phyloP scores from a whole-genome alignment of 2,797 vertebrate genomes.

The Scolopax bukidnonensis region DNA sequence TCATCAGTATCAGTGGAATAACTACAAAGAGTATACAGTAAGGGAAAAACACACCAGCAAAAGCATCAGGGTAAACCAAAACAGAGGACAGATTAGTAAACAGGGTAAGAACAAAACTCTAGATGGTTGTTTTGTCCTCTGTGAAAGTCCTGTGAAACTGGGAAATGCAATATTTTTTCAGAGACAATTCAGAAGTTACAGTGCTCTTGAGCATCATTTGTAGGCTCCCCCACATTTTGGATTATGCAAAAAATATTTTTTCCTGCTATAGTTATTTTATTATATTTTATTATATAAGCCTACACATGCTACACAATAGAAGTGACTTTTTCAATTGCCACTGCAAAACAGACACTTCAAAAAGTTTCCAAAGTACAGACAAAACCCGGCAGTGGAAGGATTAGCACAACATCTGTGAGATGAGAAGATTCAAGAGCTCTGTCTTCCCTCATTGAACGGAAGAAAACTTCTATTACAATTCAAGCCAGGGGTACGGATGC shows the following conservation, averaged over 20 bases:
- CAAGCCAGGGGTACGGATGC: background rate
- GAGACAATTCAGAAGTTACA: background rate
- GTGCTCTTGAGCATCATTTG: background rate
- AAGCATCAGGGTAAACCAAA: background rate
- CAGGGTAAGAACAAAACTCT: background rate
- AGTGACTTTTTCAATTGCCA: background rate
- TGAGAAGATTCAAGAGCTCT: background rate
- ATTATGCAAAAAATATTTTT: background rate
- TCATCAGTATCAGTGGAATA: background rate
- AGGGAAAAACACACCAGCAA: background rate
- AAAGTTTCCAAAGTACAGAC: background rate
- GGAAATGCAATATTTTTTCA: background rate
- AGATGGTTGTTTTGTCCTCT: background rate
- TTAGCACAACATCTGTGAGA: background rate
- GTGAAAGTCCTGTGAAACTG: background rate
- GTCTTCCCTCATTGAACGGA: background rate
- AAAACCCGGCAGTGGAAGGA: background rate
- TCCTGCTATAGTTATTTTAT: background rate
- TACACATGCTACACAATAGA: background rate
- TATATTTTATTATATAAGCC: background rate
- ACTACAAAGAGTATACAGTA: background rate
- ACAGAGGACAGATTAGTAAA: background rate
- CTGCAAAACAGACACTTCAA: background rate
- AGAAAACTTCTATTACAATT: background rate
- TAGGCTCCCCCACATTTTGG: background rate